Evolutionary conservation across 1,140 invertebrate genomes (phyloP), one percentile per base, ranked within the genome.

Genomic region (Subanguina moxae): DNA sequence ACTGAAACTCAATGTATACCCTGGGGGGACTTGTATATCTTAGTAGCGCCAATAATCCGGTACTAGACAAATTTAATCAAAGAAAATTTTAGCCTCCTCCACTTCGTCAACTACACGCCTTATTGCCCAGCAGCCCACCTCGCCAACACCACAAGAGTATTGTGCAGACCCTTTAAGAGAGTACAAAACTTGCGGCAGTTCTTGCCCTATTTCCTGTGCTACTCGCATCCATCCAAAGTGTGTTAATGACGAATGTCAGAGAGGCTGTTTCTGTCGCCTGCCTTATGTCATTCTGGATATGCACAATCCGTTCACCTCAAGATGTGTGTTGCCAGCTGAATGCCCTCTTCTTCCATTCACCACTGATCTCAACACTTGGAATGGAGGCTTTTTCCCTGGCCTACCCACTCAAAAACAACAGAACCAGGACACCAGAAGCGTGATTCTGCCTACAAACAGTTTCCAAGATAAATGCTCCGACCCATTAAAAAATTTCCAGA

Each of bases 81-180:
- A 38, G 3, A 5, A 3, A 38, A 38, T 38, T 38, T 38, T 38
- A 38, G 32, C 32, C 32, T 38, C 32, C 11, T 38, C 32, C 3
- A 38, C 3, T 38, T 11, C 32, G 11, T 38, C 32, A 5, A 38
- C 32, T 38, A 5, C 32, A 38, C 32, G 32, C 32, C 11, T 38
- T 5, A 38, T 38, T 11, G 32, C 32, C 11, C 32, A 38, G 32
- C 32, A 38, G 11, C 32, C 32, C 32, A 38, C 32, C 76, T 74
- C 45, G 78, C 48, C 83, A 82, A 45, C 9, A 68, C 61, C 46
- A 62, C n/a, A 69, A 68, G 68, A 70, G 62, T 13, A 64, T 61
- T 46, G 62, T 71, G 58, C 68, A 45, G 71, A 69, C 23, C 57
- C 56, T 28, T 43, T 62, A 56, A 46, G 68, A n/a, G 64, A 57